These are phyloP conservation scores for Nineta flava DNA, from an alignment of 2,888 invertebrate species.

Conservation along the genomic window DNA sequence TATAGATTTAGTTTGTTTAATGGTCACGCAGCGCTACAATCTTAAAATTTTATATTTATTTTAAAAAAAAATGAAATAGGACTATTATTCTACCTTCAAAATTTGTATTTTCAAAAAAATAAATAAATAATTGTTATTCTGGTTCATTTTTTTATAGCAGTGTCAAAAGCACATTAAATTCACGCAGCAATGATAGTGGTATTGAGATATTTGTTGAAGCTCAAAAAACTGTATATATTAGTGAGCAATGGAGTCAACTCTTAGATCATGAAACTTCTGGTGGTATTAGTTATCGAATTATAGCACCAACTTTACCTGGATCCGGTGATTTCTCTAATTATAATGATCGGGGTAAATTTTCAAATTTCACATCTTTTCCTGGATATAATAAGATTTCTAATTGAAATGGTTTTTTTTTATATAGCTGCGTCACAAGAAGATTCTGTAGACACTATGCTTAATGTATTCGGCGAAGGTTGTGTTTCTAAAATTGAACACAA, in stretches of 20 bases:
- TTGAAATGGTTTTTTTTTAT: neutral
- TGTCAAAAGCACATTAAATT: neutral
- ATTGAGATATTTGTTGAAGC: slow-evolving; percentile 43
- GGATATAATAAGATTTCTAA: neutral
- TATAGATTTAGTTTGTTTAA: no score
- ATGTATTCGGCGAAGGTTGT: neutral
- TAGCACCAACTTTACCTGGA: slow-evolving; percentile 68
- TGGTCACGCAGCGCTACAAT: no score
- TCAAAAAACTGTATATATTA: slow-evolving; percentile 60
- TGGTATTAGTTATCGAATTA: slow-evolving; percentile 53
- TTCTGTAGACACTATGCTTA: neutral
- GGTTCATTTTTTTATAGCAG: slow-evolving; percentile 1
- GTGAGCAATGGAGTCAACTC: slow-evolving; percentile 58
- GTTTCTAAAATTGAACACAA: neutral
- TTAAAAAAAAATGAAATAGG: no score
- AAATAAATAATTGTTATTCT: no score
- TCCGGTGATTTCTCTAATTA: slow-evolving; percentile 73
- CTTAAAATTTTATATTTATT: no score
- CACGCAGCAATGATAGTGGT: slow-evolving; percentile 17
- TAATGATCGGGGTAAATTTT: slow-evolving; percentile 52
- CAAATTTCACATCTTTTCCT: neutral
- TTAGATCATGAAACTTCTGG: slow-evolving; percentile 42
- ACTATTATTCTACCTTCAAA: no score
- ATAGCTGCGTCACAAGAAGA: slow-evolving; percentile 5
- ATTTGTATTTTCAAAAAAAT: no score